Percentiles rank a stretch among this genome's conserved stretches.
phyloP scores from a whole-genome alignment of 1,140 invertebrate genomes.

The Saxidomus purpurata region DNA sequence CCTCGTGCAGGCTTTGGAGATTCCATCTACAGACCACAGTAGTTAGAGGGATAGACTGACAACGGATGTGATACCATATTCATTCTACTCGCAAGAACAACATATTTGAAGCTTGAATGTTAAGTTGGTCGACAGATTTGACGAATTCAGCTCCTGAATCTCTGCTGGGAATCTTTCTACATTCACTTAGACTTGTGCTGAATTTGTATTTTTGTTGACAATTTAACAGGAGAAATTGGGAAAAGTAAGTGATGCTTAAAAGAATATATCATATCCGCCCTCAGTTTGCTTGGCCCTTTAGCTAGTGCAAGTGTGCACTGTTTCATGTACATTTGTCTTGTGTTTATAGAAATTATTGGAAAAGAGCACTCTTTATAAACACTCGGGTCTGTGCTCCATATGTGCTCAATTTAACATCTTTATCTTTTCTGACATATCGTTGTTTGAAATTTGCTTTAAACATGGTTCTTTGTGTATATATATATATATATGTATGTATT shows the following conservation, averaged over 20 bases:
- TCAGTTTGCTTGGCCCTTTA: slow-evolving; percentile 77
- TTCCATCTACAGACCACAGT: slow-evolving; percentile 75
- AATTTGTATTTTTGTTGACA: slow-evolving; percentile 36
- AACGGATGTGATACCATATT: slow-evolving; percentile 38
- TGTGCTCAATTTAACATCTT: slow-evolving; percentile 65
- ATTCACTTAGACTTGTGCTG: slow-evolving; percentile 1
- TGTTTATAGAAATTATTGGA: slow-evolving; percentile 88
- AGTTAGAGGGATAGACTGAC: slow-evolving; percentile 80
- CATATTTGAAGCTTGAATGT: not conserved
- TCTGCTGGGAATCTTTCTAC: slow-evolving; percentile 12
- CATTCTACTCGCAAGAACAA: not conserved
- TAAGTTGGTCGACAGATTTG: slow-evolving; percentile 16
- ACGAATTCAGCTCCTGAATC: slow-evolving; percentile 30
- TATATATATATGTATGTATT: not conserved
- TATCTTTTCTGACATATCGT: slow-evolving; percentile 14
- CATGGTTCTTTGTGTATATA: slow-evolving; percentile 29
- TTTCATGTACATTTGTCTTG: slow-evolving; percentile 87
- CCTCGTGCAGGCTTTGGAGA: slow-evolving; percentile 36
- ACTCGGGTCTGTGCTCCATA: slow-evolving; percentile 85
- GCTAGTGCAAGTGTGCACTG: slow-evolving; percentile 86
- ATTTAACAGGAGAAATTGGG: not conserved
- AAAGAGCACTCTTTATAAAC: slow-evolving; percentile 88
- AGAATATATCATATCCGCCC: slow-evolving; percentile 18
- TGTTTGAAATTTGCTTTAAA: not conserved
- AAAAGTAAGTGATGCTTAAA: not conserved